These are phyloP conservation scores for Rhinogobius similis DNA, from an alignment of 2,113 vertebrate species.

Conservation along the genomic window DNA sequence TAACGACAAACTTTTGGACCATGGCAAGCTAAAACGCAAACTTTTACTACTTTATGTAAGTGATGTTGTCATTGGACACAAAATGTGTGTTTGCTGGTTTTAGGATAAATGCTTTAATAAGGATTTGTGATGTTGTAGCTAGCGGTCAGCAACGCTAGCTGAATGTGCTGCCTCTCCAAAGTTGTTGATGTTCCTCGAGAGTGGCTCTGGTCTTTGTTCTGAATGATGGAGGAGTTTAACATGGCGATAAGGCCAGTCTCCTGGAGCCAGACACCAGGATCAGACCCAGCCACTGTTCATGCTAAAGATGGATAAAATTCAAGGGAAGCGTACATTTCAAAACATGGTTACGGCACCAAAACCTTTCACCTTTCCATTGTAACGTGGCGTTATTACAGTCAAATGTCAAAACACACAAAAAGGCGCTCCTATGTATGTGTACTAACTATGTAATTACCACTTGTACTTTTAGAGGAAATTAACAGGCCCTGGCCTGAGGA, in stretches of 20 bases:
- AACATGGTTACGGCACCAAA: slow-evolving; percentile 1
- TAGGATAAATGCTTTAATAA: slow-evolving; percentile 7
- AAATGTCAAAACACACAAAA: background rate
- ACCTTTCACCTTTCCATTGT: background rate
- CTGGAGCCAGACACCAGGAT: background rate
- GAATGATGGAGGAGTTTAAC: slow-evolving; percentile 48
- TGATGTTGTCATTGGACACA: slow-evolving; percentile 3
- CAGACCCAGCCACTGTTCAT: background rate
- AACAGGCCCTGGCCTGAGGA: background rate
- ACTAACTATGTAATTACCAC: background rate
- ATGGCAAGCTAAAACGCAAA: slow-evolving; percentile 22
- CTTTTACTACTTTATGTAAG: slow-evolving; percentile 4
- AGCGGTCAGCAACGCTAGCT: slow-evolving; percentile 49
- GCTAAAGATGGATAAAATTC: slow-evolving; percentile 14
- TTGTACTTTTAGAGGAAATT: background rate
- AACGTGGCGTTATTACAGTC: background rate
- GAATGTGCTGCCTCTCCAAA: slow-evolving; percentile 50
- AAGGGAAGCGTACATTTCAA: slow-evolving; percentile 2
- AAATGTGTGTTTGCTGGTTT: slow-evolving; percentile 10
- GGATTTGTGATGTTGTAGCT: slow-evolving; percentile 29
- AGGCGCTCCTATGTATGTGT: background rate
- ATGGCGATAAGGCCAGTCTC: slow-evolving; percentile 37
- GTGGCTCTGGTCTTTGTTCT: slow-evolving; percentile 72
- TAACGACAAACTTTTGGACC: slow-evolving; percentile 23
- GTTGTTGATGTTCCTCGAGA: slow-evolving; percentile 69